These are phyloP conservation scores for Eumaeus atala DNA, from an alignment of 1,140 invertebrate genomes.

Conservation along the genomic window DNA sequence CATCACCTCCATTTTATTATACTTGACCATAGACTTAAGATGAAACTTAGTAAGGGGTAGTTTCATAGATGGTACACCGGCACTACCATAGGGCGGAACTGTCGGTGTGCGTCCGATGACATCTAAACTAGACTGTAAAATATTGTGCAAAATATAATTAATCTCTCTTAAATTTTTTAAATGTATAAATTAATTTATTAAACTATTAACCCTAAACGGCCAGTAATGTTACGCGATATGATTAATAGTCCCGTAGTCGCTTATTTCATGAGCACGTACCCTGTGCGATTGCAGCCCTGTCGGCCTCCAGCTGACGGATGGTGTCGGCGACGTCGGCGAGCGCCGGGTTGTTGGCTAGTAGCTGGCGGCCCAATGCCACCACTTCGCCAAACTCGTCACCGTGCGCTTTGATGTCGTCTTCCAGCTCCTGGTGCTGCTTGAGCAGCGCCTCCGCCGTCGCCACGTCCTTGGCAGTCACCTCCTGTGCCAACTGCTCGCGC, in stretches of 20 bases:
- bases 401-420: slow-evolving; percentile 93
- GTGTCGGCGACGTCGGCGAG: slow-evolving; percentile 82
- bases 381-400: slow-evolving; percentile 91
- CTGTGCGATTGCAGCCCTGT: slow-evolving; percentile 83
- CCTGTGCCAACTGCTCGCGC: slow-evolving; percentile 87
- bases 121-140: too few relatives aligned
- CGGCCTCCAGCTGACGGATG: slow-evolving; percentile 82
- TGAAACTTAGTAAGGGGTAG: neutral
- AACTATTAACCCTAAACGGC: too few relatives aligned
- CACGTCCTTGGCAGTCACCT: slow-evolving; percentile 89
- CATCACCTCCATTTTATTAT: neutral
- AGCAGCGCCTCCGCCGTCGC: slow-evolving; percentile 91
- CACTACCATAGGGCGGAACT: slow-evolving; percentile 86
- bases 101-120: slow-evolving; percentile 85
- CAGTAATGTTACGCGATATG: too few relatives aligned
- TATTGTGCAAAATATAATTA: neutral
- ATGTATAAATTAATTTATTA: too few relatives aligned
- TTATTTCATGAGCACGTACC: slow-evolving; percentile 85
- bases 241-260: slow-evolving; percentile 93
- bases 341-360: slow-evolving; percentile 81
- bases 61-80: slow-evolving; percentile 80
- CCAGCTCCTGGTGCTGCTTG: slow-evolving; percentile 93
- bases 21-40: neutral
- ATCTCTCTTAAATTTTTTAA: too few relatives aligned
- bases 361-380: slow-evolving; percentile 83